phyloP scores from a whole-genome alignment of 2,797 vertebrate species.

The Lerista edwardsae region DNA sequence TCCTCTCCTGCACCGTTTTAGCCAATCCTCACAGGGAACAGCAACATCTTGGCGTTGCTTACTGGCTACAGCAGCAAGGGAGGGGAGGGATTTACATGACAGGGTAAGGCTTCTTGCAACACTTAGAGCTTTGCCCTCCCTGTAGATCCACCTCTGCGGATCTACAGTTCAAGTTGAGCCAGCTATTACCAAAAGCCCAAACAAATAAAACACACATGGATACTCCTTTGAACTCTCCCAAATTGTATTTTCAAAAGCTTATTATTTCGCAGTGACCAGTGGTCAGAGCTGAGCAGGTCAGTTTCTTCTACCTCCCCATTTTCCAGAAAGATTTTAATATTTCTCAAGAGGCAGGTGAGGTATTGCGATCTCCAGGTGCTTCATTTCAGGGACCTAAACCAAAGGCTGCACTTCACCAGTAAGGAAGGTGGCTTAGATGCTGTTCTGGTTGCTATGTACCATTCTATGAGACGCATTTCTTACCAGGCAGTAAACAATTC shows the following conservation, averaged over 20 bases:
- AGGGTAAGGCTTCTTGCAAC: too few relatives aligned
- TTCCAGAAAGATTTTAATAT: slow-evolving; percentile 86
- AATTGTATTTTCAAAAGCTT: slow-evolving; percentile 59
- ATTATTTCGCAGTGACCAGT: slow-evolving; percentile 88
- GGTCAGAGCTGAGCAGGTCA: slow-evolving; percentile 85
- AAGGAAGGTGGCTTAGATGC: slow-evolving; percentile 47
- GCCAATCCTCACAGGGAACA: too few relatives aligned
- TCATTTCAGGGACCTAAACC: slow-evolving; percentile 76
- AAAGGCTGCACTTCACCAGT: slow-evolving; percentile 63
- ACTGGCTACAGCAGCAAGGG: too few relatives aligned
- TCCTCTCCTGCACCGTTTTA: too few relatives aligned
- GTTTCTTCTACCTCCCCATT: slow-evolving; percentile 86
- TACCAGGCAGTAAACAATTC: slow-evolving; percentile 88
- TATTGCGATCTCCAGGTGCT: slow-evolving; percentile 79
- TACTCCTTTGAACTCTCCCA: slow-evolving; percentile 63
- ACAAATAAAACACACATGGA: slow-evolving; percentile 87
- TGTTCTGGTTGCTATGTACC: slow-evolving; percentile 70
- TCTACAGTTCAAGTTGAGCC: too few relatives aligned
- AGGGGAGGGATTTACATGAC: too few relatives aligned
- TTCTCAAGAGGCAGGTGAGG: slow-evolving; percentile 80
- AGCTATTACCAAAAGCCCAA: slow-evolving; percentile 50
- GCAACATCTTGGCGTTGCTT: too few relatives aligned
- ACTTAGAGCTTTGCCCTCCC: too few relatives aligned
- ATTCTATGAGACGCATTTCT: slow-evolving; percentile 77
- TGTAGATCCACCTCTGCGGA: too few relatives aligned